phyloP scores from a whole-genome alignment of 1,140 invertebrate species.

The Augochlora pura region DNA sequence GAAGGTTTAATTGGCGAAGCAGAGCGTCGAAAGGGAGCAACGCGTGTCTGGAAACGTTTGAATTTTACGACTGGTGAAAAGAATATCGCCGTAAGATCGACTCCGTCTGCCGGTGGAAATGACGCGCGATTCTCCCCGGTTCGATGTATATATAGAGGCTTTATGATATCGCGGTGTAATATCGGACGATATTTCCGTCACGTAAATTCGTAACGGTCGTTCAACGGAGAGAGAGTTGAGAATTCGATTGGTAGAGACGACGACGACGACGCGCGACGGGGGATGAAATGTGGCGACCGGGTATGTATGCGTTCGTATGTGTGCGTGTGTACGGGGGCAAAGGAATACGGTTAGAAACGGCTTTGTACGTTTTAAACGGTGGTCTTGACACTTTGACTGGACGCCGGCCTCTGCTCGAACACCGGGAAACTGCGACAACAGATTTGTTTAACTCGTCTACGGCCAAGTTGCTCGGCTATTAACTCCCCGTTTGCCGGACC shows the following conservation, averaged over 20 bases:
- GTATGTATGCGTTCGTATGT: too few relatives aligned
- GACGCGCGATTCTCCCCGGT: conserved; percentile 9
- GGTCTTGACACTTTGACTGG: background rate
- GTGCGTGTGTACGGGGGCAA: background rate
- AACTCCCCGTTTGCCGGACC: background rate
- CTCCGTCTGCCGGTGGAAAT: conserved; percentile 10
- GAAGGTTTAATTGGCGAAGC: background rate
- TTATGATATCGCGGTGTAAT: conserved; percentile 41
- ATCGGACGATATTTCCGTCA: conserved; percentile 47
- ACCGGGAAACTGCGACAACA: background rate
- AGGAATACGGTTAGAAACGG: conserved; percentile 2
- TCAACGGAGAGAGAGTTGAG: conserved; percentile 13
- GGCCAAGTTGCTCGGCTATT: background rate
- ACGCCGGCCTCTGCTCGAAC: too few relatives aligned
- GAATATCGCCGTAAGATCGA: conserved; percentile 21
- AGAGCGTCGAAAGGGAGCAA: too few relatives aligned
- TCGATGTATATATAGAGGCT: background rate
- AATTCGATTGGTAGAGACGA: conserved; percentile 43
- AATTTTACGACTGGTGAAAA: conserved; percentile 16
- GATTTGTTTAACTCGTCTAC: background rate
- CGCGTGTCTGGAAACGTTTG: background rate
- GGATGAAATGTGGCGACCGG: conserved; percentile 20
- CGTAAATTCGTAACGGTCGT: conserved; percentile 48
- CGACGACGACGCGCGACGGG: conserved; percentile 4
- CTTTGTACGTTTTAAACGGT: conserved; percentile 2